Conservation (phyloP, 2,888 invertebrate species). For the Uropetala carovei region DNA sequence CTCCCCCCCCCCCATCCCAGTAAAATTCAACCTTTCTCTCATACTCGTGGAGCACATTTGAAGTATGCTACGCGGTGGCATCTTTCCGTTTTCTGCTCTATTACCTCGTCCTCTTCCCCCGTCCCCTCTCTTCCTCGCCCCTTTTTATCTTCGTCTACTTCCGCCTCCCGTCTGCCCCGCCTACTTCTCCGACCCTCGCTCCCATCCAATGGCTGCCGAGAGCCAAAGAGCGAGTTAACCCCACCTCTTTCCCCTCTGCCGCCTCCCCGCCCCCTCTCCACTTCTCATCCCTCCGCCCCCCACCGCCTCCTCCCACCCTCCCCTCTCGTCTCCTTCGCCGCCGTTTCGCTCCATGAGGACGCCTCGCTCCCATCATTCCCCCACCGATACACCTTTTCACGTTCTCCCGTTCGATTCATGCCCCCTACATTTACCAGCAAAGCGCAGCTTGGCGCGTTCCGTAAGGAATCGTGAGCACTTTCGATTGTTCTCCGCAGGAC, state of each 20-base stretch:
- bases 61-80: too few relatives aligned
- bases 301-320: not conserved
- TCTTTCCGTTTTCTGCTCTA: too few relatives aligned
- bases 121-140: not conserved
- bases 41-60: not conserved
- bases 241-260: not conserved
- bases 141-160: not conserved
- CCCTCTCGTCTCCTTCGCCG: not conserved
- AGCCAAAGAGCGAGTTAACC: not conserved
- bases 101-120: not conserved
- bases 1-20: not conserved
- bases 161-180: not conserved
- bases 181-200: not conserved
- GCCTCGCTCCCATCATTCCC: not conserved
- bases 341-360: not conserved
- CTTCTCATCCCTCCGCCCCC: not conserved
- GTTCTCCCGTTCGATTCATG: not conserved
- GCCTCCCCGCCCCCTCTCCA: not conserved
- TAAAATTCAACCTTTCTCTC: not conserved
- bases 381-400: not conserved
- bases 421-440: slow-evolving; percentile 1
- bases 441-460: slow-evolving; percentile 1
- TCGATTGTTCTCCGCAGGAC: not conserved
- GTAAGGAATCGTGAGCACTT: not conserved
- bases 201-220: not conserved